Evolutionary conservation across 2,888 invertebrate species (phyloP).

Genomic region (Rhaphigaster nebulosa): DNA sequence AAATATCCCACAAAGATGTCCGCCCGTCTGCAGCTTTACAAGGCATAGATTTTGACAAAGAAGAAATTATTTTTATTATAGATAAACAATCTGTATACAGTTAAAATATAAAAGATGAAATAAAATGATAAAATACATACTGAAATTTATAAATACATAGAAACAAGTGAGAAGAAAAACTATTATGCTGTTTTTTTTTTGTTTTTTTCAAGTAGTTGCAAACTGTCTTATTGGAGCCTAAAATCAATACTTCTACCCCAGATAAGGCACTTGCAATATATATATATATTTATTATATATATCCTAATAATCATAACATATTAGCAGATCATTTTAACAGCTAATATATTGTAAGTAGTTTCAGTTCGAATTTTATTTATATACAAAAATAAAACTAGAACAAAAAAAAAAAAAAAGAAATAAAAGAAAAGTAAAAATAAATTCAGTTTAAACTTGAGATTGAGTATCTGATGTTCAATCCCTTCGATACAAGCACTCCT

Average conservation of each 20-base stretch:
- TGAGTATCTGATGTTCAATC: slow-evolving; percentile 50
- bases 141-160: slow-evolving; percentile 48
- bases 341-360: slow-evolving; percentile 57
- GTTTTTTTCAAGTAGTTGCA: slow-evolving; percentile 60
- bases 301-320: slow-evolving; percentile 51
- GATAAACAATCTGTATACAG: slow-evolving; percentile 50
- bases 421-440: slow-evolving; percentile 18
- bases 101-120: slow-evolving; percentile 55
- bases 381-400: slow-evolving; percentile 53
- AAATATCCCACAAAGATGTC: slow-evolving; percentile 60
- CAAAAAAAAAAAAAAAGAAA: slow-evolving; percentile 56
- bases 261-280: slow-evolving; percentile 64
- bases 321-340: slow-evolving; percentile 57
- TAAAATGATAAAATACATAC: slow-evolving; percentile 55
- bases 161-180: slow-evolving; percentile 55
- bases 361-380: slow-evolving; percentile 59
- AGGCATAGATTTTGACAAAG: slow-evolving; percentile 62
- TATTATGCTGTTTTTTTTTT: slow-evolving; percentile 53
- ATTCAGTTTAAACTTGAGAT: slow-evolving; percentile 34
- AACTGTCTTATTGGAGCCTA: slow-evolving; percentile 64
- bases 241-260: slow-evolving; percentile 63
- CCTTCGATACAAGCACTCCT: slow-evolving; percentile 51
- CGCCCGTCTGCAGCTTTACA: slow-evolving; percentile 65
- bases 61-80: slow-evolving; percentile 58
- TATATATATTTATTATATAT: slow-evolving; percentile 56